Conservation (phyloP, 2,797 vertebrate genomes). For the Oreortyx pictus region DNA sequence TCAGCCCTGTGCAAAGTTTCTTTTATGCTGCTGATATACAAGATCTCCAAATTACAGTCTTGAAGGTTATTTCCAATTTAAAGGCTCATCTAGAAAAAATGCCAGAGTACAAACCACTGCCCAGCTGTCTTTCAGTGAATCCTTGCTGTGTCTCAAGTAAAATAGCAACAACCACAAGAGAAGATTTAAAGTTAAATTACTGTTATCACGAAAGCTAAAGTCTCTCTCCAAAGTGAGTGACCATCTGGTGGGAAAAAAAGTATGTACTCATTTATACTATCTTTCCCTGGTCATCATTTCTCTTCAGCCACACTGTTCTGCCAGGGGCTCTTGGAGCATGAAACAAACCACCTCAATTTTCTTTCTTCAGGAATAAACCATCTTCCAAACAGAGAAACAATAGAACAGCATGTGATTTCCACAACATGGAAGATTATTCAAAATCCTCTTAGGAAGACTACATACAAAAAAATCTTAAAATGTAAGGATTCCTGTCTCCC, state of each 20-base stretch:
- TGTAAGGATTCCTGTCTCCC: neutral
- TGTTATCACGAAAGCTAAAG: neutral
- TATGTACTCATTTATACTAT: neutral
- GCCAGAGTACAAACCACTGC: neutral
- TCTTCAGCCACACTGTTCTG: neutral
- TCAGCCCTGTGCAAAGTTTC: neutral
- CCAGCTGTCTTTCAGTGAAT: neutral
- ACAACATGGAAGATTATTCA: neutral
- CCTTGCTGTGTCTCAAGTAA: neutral
- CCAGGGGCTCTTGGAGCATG: neutral
- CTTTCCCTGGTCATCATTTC: constrained; percentile 15
- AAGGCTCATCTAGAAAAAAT: neutral
- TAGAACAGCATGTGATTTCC: neutral
- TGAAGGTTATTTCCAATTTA: neutral
- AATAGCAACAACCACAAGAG: constrained; percentile 5
- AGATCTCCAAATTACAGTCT: accelerated
- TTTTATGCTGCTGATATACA: neutral
- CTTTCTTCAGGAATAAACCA: neutral
- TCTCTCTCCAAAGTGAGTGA: neutral
- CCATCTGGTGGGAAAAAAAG: constrained; percentile 15
- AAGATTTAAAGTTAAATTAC: neutral
- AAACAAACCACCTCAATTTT: constrained; percentile 3
- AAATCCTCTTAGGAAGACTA: neutral
- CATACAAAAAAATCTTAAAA: neutral
- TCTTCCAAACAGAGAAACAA: neutral